Base-by-base conservation (phyloP, 1,140 invertebrate genomes). In the Platyura marginata region DNA sequence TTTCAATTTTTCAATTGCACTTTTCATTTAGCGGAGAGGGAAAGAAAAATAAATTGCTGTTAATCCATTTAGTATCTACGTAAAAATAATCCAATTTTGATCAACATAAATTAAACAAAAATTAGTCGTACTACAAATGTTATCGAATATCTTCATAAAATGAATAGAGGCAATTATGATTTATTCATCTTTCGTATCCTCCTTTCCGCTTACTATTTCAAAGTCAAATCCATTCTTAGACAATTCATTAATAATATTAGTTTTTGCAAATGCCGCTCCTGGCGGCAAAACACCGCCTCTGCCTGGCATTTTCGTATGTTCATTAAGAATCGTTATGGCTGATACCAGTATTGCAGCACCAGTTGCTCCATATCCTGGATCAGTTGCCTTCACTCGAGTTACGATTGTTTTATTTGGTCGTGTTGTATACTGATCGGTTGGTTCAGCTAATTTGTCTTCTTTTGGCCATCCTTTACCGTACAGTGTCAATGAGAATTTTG, bases 311-410 rank as follows among this genome's bases (percentile, higher is more conserved):
- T 81, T 81, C 39, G 80, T 66, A 40, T 57, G 61, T 57, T 95
- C 85, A 32, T 73, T 73, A 1, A 94, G 62, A 44, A 94, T 66
- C 11, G 72, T 81, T 37, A 88, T 48, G 1, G 76, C 90, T 40
- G 76, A 68, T 42, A 78, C 67, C 2, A 92, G 53, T 45, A 88
- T 52, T 39, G 69, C 68, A n/a, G 71, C 73, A 25, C 76, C 77
- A 2, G 90, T 93, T 1, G 76, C 71, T 5, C 83, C 77, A 66
- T 95, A 96, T 22, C 36, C 36, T 16, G 85, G 78, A 66, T 90
- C 81, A 41, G 51, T 52, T 15, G 72, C 75, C 2, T 61, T 59
- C 16, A 77, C 64, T 63, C 66, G 73, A 0, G 74, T 78, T 25
- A 74, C 67, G 20, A 89, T 58, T 23, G 64, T 70, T 53, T 81